Base-by-base conservation (phyloP, 2,113 vertebrate species). In the Silurus asotus region DNA sequence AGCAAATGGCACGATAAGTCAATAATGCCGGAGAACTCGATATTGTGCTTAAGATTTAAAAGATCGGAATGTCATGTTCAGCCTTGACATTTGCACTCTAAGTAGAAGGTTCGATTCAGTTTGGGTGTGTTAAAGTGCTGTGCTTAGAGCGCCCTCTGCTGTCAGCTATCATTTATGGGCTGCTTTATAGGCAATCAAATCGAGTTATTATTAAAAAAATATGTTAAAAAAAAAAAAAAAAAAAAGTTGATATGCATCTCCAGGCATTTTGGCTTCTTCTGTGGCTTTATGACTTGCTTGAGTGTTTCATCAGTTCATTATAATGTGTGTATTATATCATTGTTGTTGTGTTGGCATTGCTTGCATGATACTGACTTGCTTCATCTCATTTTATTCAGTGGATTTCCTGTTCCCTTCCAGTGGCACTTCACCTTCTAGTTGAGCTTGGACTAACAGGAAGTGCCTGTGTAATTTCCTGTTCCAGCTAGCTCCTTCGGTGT, bases 221-320 rank as follows among this genome's bases (percentile, higher is more conserved):
- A 3, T 20, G 49, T 59, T 8, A 58, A 20, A 11, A 14, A 81
- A 49, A 81, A 6, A 8, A 6, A 15, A 37, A 4, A 79, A 17
- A 55, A 58, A 80, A 1, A 11, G 28, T 55, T 64, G n/a, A 65
- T 56, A 49, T 70, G 55, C 49, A 28, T 61, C 55, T 28, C 17
- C 53, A 28, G 81, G 82, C 25, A 55, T 89, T 65, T 83, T 64
- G 82, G 83, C 17, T 79, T 37, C 1, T 67, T 28, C 89, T 93
- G 92, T 94, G 93, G 85, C 93, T 92, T 93, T 93, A 93, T 91
- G 88, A 62, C 82, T 92, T 93, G 92, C 93, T 91, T 90, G 80
- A 89, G 84, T 92, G 86, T 90, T 61, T 92, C 53, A 88, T 82
- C n/a, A 87, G 85, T 83, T 56, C 72, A 86, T 85, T 85, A 80